Conservation (phyloP, 2,888 invertebrate species). For the Eupithecia tripunctaria region DNA sequence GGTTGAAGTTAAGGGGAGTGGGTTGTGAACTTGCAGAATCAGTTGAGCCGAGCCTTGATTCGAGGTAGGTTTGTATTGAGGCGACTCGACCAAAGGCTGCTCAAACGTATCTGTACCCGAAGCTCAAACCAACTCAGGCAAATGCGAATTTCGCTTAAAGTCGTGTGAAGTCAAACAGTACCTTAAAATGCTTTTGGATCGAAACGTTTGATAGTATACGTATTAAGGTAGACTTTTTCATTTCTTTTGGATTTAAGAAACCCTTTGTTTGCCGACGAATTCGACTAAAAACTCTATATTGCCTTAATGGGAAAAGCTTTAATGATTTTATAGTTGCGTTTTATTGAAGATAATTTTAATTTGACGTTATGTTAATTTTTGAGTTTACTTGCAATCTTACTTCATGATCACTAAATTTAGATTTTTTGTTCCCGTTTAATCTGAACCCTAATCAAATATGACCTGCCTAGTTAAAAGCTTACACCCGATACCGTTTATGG, state of each 20-base stretch:
- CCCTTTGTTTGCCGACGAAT: slow-evolving; percentile 15
- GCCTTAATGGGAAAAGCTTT: not conserved
- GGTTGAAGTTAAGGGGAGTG: slow-evolving; percentile 29
- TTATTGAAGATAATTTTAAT: not conserved
- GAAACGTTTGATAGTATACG: slow-evolving; percentile 31
- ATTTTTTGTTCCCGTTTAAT: slow-evolving; percentile 33
- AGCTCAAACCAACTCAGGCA: not conserved
- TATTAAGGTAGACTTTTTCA: slow-evolving; percentile 21
- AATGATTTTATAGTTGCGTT: not conserved
- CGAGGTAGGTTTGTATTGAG: not conserved
- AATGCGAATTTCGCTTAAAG: not conserved
- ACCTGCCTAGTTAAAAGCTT: slow-evolving; percentile 55
- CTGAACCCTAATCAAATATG: slow-evolving; percentile 68
- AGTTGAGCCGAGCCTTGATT: not conserved
- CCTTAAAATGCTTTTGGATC: slow-evolving; percentile 36
- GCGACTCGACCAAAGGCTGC: not conserved
- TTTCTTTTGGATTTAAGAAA: slow-evolving; percentile 25
- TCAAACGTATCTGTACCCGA: not conserved
- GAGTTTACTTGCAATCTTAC: not conserved
- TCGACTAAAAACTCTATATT: not conserved
- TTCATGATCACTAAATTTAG: not conserved
- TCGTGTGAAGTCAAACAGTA: slow-evolving; percentile 2
- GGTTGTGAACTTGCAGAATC: not conserved
- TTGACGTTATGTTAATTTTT: not conserved
- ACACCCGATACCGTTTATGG: slow-evolving; percentile 58